Evolutionary conservation across 2,113 vertebrate species (phyloP).

Genomic region (Marmota monax): DNA sequence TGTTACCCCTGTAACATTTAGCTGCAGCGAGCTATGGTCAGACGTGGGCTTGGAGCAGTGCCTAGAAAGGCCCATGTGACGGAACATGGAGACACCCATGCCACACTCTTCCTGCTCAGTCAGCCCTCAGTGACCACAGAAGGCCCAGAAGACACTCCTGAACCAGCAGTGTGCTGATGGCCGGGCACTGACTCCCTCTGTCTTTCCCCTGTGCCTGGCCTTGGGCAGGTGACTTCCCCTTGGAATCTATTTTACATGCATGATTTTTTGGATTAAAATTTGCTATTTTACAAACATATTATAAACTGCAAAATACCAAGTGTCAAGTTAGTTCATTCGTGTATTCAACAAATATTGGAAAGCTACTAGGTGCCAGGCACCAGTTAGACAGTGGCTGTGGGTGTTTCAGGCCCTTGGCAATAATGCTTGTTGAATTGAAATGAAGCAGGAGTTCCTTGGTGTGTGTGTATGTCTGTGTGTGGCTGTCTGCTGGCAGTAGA

Average conservation of each 20-base stretch:
- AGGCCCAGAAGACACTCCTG: neutral
- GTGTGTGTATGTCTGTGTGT: neutral
- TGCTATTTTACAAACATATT: constrained; percentile 2
- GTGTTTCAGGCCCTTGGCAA: neutral
- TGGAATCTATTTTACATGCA: neutral
- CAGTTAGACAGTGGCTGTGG: neutral
- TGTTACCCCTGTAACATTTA: neutral
- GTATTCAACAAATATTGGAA: neutral
- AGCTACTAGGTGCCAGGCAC: neutral
- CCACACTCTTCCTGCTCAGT: neutral
- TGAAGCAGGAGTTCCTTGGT: neutral
- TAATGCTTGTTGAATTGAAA: neutral
- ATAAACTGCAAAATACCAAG: constrained; percentile 35
- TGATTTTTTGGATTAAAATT: neutral
- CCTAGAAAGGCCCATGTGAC: neutral
- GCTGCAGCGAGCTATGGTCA: neutral
- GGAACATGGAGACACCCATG: accelerated
- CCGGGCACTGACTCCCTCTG: neutral
- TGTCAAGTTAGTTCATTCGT: neutral
- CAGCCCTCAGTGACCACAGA: neutral
- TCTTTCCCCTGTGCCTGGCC: neutral
- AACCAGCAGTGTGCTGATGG: neutral
- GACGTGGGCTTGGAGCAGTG: neutral
- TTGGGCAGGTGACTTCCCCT: neutral
- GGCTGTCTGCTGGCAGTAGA: neutral